These are phyloP conservation scores for Taphrorychus bicolor DNA, from an alignment of 2,888 invertebrate species.

Conservation along the genomic window DNA sequence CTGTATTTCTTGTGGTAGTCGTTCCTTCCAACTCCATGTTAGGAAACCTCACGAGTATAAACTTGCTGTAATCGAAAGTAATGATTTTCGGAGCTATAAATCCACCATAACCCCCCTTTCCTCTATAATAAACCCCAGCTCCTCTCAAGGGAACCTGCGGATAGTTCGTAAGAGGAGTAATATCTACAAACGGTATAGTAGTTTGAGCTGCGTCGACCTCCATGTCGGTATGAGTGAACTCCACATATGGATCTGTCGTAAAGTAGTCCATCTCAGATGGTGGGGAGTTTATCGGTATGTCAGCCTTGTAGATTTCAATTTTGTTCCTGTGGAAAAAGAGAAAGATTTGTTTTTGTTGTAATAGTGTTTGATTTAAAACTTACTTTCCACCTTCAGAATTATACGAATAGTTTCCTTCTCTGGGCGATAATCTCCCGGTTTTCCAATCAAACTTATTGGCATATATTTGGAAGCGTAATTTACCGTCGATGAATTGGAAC, in stretches of 20 bases:
- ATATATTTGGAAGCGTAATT: slow-evolving; percentile 81
- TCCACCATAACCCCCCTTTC: slow-evolving; percentile 73
- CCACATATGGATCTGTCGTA: slow-evolving; percentile 59
- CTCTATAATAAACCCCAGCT: slow-evolving; percentile 79
- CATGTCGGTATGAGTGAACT: slow-evolving; percentile 67
- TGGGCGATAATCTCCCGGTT: slow-evolving; percentile 60
- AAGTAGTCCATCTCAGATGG: slow-evolving; percentile 44
- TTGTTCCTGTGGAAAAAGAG: slow-evolving; percentile 61
- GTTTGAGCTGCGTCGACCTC: slow-evolving; percentile 80
- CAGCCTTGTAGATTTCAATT: slow-evolving; percentile 66
- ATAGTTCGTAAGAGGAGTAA: slow-evolving; percentile 71
- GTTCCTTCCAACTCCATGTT: slow-evolving; percentile 15
- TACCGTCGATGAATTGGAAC: slow-evolving; percentile 76
- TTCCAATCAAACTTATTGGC: slow-evolving; percentile 79
- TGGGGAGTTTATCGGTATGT: slow-evolving; percentile 68
- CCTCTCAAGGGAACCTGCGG: slow-evolving; percentile 75
- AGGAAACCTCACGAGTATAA: slow-evolving; percentile 63
- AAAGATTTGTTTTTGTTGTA: not conserved
- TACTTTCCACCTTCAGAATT: slow-evolving; percentile 28
- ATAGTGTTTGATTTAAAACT: not conserved
- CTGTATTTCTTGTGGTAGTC: slow-evolving; percentile 1
- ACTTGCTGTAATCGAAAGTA: slow-evolving; percentile 76
- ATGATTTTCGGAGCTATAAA: slow-evolving; percentile 76
- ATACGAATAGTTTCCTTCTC: slow-evolving; percentile 23
- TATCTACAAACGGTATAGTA: slow-evolving; percentile 82